These are phyloP conservation scores for Drosophila nebulosa DNA, from an alignment of 1,140 invertebrate species.

Conservation along the genomic window DNA sequence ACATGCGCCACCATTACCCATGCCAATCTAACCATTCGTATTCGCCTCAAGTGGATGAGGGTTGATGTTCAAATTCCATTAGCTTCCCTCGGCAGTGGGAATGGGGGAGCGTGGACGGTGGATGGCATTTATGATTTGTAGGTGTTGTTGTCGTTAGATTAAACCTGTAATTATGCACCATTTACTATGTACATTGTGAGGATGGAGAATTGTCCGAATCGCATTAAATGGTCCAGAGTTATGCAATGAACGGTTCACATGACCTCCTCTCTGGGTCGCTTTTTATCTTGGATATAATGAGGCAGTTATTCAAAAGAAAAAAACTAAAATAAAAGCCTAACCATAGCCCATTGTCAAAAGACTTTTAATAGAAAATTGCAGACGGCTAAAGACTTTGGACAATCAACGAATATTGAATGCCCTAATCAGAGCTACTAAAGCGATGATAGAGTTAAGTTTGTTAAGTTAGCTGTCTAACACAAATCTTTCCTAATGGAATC, in stretches of 20 bases:
- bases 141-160: slow-evolving; percentile 37
- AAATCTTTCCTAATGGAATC: no score
- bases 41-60: not conserved
- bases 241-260: slow-evolving; percentile 60
- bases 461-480: no score
- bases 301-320: slow-evolving; percentile 11
- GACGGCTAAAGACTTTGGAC: not conserved
- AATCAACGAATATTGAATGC: not conserved
- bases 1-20: slow-evolving; percentile 38
- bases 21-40: not conserved
- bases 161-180: slow-evolving; percentile 4
- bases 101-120: not conserved
- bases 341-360: not conserved
- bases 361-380: not conserved
- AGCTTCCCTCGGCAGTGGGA: slow-evolving; percentile 22
- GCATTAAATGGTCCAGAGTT: slow-evolving; percentile 11
- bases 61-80: slow-evolving; percentile 75
- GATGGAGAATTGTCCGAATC: not conserved
- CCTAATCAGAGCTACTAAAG: not conserved
- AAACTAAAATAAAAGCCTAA: not conserved
- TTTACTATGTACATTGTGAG: not conserved
- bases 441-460: no score
- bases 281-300: slow-evolving; percentile 25
- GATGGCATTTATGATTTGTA: slow-evolving; percentile 39
- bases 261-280: slow-evolving; percentile 29